phyloP scores from a whole-genome alignment of 2,797 vertebrate genomes.

The Arvicola amphibius region DNA sequence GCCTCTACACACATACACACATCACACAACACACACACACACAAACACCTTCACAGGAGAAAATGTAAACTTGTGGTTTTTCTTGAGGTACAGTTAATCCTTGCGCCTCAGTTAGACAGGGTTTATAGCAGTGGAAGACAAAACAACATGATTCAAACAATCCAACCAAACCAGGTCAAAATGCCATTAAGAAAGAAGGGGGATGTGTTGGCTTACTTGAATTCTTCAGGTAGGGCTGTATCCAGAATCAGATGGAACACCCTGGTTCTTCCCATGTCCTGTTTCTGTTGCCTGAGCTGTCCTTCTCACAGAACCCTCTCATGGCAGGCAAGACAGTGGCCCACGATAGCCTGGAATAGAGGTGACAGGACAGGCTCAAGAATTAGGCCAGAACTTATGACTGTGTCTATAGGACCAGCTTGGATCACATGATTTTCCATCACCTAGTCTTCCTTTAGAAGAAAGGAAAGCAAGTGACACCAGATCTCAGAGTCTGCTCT shows the following conservation, averaged over 20 bases:
- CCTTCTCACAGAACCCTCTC: neutral
- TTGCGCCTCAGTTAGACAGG: conserved; percentile 13
- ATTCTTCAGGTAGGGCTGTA: neutral
- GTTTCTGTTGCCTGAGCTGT: neutral
- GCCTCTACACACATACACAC: neutral
- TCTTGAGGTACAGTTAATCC: neutral
- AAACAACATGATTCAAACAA: neutral
- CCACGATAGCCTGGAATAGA: neutral
- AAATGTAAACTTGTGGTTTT: neutral
- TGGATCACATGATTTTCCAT: neutral
- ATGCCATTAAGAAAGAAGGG: neutral
- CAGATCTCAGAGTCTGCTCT: neutral
- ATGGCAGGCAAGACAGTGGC: neutral
- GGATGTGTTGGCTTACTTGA: neutral
- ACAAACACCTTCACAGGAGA: neutral
- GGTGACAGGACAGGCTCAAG: neutral
- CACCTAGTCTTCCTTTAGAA: neutral
- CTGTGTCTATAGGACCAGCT: neutral
- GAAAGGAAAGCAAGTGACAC: neutral
- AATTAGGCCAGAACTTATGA: neutral
- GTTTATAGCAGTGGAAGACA: neutral
- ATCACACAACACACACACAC: neutral
- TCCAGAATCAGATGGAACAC: neutral
- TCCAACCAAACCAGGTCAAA: neutral
- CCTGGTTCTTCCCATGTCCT: neutral